phyloP scores from a whole-genome alignment of 2,797 vertebrate species.

The Microctenopoma lineatum region DNA sequence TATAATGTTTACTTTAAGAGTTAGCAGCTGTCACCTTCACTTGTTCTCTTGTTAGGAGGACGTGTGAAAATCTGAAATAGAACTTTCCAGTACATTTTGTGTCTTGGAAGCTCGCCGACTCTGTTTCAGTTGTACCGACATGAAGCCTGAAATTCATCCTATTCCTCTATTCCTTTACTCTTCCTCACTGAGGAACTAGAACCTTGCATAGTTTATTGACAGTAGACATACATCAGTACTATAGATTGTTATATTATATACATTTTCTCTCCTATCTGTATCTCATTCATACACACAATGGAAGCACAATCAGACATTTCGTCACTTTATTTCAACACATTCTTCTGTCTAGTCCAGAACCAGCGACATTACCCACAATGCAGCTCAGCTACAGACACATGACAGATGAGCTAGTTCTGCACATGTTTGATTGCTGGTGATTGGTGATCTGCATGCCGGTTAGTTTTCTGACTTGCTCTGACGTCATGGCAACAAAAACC shows the following conservation, averaged over 20 bases:
- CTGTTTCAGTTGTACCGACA: neutral
- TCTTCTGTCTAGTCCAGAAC: neutral
- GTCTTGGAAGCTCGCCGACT: conserved; percentile 6
- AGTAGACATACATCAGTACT: too few species aligned
- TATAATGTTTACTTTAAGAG: neutral
- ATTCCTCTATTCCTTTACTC: neutral
- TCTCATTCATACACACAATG: neutral
- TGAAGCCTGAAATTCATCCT: neutral
- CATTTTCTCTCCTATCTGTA: neutral
- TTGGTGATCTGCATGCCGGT: too few species aligned
- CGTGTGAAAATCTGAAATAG: conserved; percentile 42
- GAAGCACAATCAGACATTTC: neutral
- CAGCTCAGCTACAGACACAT: neutral
- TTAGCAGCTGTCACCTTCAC: conserved; percentile 11
- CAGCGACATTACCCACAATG: neutral
- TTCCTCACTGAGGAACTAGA: neutral
- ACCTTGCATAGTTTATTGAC: neutral
- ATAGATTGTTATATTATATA: too few species aligned
- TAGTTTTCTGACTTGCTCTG: too few species aligned
- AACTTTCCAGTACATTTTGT: conserved; percentile 14
- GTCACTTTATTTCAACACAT: neutral
- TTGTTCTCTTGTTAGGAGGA: conserved; percentile 14
- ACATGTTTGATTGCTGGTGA: too few species aligned
- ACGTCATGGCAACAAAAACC: too few species aligned
- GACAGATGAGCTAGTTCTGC: too few species aligned